Percentiles rank a stretch among this genome's conserved stretches.
Conservation (phyloP, 2,113 vertebrate genomes). For the Coracopsis vasa region DNA sequence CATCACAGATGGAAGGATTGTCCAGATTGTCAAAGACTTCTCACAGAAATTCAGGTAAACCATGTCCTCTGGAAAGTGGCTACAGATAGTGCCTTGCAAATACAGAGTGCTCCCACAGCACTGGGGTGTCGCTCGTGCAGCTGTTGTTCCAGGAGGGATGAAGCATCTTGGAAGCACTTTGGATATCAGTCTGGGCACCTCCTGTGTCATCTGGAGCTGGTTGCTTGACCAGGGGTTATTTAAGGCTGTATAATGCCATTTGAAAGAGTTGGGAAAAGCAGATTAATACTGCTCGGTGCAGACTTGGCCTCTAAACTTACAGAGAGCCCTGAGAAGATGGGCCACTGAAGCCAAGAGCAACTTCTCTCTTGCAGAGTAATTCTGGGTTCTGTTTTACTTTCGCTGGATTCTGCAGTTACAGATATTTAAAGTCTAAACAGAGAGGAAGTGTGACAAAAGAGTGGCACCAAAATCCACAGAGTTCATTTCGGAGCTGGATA, state of each 20-base stretch:
- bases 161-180: background rate
- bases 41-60: conserved; percentile 92
- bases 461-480: background rate
- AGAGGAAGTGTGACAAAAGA: background rate
- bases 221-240: background rate
- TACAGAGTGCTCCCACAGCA: background rate
- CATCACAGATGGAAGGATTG: conserved; percentile 78
- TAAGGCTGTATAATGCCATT: background rate
- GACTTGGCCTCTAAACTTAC: background rate
- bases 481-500: background rate
- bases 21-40: conserved; percentile 89
- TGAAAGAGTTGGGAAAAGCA: background rate
- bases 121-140: background rate
- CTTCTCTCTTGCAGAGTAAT: background rate
- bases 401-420: background rate
- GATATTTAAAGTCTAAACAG: background rate
- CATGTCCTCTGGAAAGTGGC: background rate
- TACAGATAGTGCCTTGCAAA: background rate
- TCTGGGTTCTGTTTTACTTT: background rate
- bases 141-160: background rate
- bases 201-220: background rate
- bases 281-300: background rate
- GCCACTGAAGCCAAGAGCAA: background rate
- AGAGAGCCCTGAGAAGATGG: background rate
- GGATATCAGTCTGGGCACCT: background rate